A percentile compares a stretch with the other conserved stretches of the same genome.
These are phyloP conservation scores for Thaleichthys pacificus DNA, from an alignment of 2,797 vertebrate species.

Conservation along the genomic window DNA sequence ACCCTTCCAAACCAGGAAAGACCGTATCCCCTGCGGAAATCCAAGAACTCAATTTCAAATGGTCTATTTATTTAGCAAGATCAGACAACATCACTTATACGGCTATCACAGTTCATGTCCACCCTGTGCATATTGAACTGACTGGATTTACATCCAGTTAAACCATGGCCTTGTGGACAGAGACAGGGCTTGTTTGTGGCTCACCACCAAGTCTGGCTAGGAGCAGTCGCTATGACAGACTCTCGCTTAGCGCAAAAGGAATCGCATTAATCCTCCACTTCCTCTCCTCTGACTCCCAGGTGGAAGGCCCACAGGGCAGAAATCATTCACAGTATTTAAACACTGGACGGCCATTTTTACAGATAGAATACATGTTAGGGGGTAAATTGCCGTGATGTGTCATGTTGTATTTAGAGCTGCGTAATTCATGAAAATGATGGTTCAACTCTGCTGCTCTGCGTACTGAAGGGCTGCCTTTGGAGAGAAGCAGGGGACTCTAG, in stretches of 20 bases:
- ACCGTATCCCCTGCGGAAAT: neutral
- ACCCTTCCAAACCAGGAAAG: neutral
- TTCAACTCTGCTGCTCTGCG: neutral
- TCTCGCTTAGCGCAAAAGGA: slow-evolving; percentile 60
- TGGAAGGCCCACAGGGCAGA: slow-evolving; percentile 42
- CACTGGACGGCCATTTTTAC: neutral
- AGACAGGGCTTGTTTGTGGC: neutral
- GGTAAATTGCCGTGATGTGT: slow-evolving; percentile 24
- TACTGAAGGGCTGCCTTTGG: slow-evolving; percentile 1
- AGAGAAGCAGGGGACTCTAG: neutral
- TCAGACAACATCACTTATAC: neutral
- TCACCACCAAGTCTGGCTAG: slow-evolving; percentile 35
- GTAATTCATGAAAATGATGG: neutral
- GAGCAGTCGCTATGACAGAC: slow-evolving; percentile 67
- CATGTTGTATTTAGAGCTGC: slow-evolving; percentile 2
- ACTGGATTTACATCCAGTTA: slow-evolving; percentile 9
- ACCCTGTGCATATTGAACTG: neutral
- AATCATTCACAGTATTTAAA: slow-evolving; percentile 23
- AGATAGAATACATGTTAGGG: slow-evolving; percentile 9
- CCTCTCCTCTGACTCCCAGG: slow-evolving; percentile 64
- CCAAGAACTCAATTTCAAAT: neutral
- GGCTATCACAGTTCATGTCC: neutral
- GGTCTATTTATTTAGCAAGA: neutral
- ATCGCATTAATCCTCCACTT: slow-evolving; percentile 68
- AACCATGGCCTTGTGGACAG: neutral